Percentiles rank a stretch among this genome's conserved stretches.
Evolutionary conservation across 2,888 invertebrate species (phyloP).

Genomic region (Acleris emargana): DNA sequence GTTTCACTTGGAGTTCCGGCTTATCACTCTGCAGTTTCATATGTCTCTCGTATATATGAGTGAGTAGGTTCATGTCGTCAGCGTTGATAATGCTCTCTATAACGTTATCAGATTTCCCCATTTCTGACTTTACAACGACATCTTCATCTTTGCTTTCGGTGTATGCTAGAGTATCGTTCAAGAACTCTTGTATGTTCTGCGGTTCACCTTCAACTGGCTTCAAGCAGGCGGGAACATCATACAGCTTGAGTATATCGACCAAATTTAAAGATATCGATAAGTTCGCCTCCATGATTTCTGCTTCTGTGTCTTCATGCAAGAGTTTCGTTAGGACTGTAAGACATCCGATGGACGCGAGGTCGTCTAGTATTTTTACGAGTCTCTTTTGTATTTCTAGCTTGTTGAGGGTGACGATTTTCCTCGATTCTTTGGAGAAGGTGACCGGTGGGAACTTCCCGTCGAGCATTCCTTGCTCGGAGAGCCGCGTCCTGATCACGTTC

Average conservation of each 20-base stretch:
- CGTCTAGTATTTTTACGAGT: slow-evolving; percentile 86
- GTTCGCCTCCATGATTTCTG: slow-evolving; percentile 87
- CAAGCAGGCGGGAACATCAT: slow-evolving; percentile 74
- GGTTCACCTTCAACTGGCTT: slow-evolving; percentile 54
- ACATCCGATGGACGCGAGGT: slow-evolving; percentile 87
- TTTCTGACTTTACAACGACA: slow-evolving; percentile 34
- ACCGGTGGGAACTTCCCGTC: slow-evolving; percentile 91
- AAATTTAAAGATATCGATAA: slow-evolving; percentile 81
- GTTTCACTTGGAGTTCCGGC: slow-evolving; percentile 49
- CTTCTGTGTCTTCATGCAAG: slow-evolving; percentile 87
- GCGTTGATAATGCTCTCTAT: slow-evolving; percentile 87
- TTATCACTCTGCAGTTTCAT: slow-evolving; percentile 59
- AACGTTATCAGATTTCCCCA: slow-evolving; percentile 72
- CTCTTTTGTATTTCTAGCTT: slow-evolving; percentile 86
- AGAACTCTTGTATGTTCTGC: slow-evolving; percentile 54
- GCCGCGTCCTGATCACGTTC: slow-evolving; percentile 85
- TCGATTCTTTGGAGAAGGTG: slow-evolving; percentile 90
- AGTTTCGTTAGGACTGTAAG: slow-evolving; percentile 87
- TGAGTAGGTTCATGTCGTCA: slow-evolving; percentile 85
- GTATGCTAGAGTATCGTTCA: slow-evolving; percentile 54
- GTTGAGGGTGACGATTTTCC: slow-evolving; percentile 90
- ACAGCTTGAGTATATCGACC: slow-evolving; percentile 80
- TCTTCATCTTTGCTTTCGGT: slow-evolving; percentile 43
- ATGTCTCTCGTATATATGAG: slow-evolving; percentile 84
- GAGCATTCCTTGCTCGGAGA: slow-evolving; percentile 92